These are phyloP conservation scores for Dicrurus megarhynchus DNA, from an alignment of 2,113 vertebrate species.

Conservation along the genomic window DNA sequence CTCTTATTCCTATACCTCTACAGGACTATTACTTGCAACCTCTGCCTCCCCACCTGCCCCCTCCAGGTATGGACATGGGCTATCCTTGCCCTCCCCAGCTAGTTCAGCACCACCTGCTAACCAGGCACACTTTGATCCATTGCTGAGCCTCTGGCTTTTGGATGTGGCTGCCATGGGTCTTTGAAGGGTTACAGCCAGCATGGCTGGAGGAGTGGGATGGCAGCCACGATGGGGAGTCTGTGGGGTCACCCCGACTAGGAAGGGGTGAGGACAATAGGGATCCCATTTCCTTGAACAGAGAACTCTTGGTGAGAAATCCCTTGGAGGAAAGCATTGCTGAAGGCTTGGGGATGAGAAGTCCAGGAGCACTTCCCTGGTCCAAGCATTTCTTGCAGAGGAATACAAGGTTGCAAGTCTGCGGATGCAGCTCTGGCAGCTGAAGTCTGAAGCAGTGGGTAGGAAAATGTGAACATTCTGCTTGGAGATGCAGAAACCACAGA, in stretches of 20 bases:
- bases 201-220: fast-evolving
- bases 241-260: background rate
- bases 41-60: background rate
- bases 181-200: background rate
- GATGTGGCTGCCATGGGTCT: fast-evolving
- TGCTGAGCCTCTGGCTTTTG: background rate
- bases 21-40: background rate
- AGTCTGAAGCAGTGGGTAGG: background rate
- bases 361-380: background rate
- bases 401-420: background rate
- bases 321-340: background rate
- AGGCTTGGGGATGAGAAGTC: background rate
- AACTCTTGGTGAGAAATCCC: background rate
- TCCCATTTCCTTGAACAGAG: background rate
- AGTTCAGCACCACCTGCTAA: background rate
- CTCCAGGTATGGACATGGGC: background rate
- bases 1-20: background rate
- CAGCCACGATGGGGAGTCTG: background rate
- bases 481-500: background rate
- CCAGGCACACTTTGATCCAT: fast-evolving
- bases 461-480: background rate
- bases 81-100: fast-evolving
- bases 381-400: background rate
- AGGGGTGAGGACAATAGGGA: background rate
- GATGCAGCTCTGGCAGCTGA: fast-evolving